A percentile compares a stretch with the other conserved stretches of the same genome.
Evolutionary conservation across 2,888 invertebrate genomes (phyloP).

Genomic region (Phasia obesa): DNA sequence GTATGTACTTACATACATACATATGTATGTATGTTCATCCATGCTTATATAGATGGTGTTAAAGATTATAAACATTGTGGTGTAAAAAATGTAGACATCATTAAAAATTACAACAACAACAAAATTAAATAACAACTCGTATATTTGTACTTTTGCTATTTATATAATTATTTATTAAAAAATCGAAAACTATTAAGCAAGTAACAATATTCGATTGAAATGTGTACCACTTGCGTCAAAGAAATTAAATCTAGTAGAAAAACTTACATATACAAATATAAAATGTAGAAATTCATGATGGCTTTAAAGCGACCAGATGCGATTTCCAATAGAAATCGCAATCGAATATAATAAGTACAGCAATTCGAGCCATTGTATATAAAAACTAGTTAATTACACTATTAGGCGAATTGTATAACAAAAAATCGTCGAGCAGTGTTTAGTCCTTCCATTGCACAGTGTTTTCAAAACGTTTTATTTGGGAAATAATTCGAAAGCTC

Average conservation of each 20-base stretch:
- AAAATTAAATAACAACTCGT: neutral
- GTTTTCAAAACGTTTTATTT: too few species aligned
- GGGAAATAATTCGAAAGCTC: too few species aligned
- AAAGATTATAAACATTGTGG: slow-evolving; percentile 61
- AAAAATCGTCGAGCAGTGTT: too few species aligned
- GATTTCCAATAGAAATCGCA: too few species aligned
- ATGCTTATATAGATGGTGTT: slow-evolving; percentile 62
- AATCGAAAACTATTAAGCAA: slow-evolving; percentile 34
- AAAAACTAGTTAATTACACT: too few species aligned
- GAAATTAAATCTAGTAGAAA: slow-evolving; percentile 49
- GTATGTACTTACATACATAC: too few species aligned
- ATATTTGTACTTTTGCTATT: neutral
- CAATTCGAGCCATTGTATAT: too few species aligned
- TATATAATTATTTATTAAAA: slow-evolving; percentile 1
- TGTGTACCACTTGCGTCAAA: slow-evolving; percentile 57
- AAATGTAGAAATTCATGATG: slow-evolving; percentile 16
- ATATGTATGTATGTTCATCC: too few species aligned
- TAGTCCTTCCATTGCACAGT: too few species aligned
- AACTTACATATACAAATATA: neutral
- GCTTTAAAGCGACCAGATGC: slow-evolving; percentile 35
- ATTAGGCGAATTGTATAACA: too few species aligned
- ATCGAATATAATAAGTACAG: too few species aligned
- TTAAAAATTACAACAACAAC: too few species aligned
- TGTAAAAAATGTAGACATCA: slow-evolving; percentile 62
- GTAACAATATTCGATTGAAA: slow-evolving; percentile 42